Evolutionary conservation across 2,888 invertebrate genomes (phyloP), one percentile per base, ranked within the genome.

Genomic region (Pristionchus entomophagus): DNA sequence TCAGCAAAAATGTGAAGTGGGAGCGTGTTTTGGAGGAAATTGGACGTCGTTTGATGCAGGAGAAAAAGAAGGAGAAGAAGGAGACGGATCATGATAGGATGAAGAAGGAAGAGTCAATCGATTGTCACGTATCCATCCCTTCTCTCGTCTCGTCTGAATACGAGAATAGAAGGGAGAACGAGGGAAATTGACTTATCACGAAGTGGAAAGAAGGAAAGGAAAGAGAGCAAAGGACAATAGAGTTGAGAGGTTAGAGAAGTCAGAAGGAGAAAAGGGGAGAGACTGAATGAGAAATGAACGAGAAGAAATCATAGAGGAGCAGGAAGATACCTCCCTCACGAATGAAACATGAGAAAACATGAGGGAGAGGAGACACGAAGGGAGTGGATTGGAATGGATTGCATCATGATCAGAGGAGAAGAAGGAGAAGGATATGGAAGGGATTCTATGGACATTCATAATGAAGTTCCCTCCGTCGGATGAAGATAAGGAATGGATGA

Each of bases 1-100:
- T 88, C 88, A 80, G 88, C 87, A 87, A 91, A 91, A 35, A 91
- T 83, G 56, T 89, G 88, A 73, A 91, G 78, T 22, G 90, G 90
- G 56, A 91, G 88, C 53, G 90, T 91, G 82, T 91, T 91, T 49
- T 88, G 89, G 29, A 91, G 86, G 45, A 86, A 91, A 89, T 53
- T 86, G 62, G 53, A 86, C 19, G 26, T 56, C 19, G 82, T 59
- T 62, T 82, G 85, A 51, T 38, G 51, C 17, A 88, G 86, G 22
- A 87, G 32, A 80, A 86, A 77, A 59, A 89, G 73, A 78, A 87
- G 22, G 59, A 86, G 49, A 22, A 80, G 49, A 10, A 80, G 49
- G 12, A 29, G 51, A 51, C 29, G 51, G 51, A 80, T 80, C 78
- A 80, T 80, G 19, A n/a, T 45, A 6, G 22, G 32, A 41, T 6